Percentiles rank a stretch among this genome's conserved stretches.
Evolutionary conservation across 1,140 invertebrate species (phyloP).

Genomic region (Zaprionus ornatus): DNA sequence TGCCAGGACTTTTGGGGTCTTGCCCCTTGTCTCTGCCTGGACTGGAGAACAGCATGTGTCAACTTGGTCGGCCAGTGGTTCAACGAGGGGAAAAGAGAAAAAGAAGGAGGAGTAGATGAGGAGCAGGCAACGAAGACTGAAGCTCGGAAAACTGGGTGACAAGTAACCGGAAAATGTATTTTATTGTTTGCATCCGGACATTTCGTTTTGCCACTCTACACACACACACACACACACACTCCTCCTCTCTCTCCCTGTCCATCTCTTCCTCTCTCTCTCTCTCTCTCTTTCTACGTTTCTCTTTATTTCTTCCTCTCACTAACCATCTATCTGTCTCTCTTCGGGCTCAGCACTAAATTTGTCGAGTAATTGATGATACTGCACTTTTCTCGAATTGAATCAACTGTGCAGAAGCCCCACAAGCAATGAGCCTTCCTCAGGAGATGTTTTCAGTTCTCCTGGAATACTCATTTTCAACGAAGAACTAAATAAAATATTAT

Average conservation of each 20-base stretch:
- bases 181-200: slow-evolving; percentile 81
- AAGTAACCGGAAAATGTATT: slow-evolving; percentile 83
- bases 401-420: not conserved
- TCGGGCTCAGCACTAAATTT: slow-evolving; percentile 64
- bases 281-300: not conserved
- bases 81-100: not conserved
- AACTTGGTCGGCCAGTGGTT: slow-evolving; percentile 66
- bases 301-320: not conserved
- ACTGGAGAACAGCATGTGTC: slow-evolving; percentile 67
- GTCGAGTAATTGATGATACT: slow-evolving; percentile 80
- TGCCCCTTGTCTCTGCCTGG: slow-evolving; percentile 26
- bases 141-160: slow-evolving; percentile 73
- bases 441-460: not conserved
- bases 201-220: slow-evolving; percentile 65
- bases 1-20: slow-evolving; percentile 55
- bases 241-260: not conserved
- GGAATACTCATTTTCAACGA: too few relatives aligned
- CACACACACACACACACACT: slow-evolving; percentile 16
- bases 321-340: slow-evolving; percentile 6
- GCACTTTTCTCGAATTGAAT: slow-evolving; percentile 59
- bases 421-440: not conserved
- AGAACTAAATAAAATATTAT: too few relatives aligned
- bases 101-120: not conserved
- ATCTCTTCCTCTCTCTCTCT: not conserved
- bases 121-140: not conserved